Evolutionary conservation across 2,797 vertebrate species (phyloP), one percentile per base, ranked within the genome.

Genomic region (Rhodeus uyekii): DNA sequence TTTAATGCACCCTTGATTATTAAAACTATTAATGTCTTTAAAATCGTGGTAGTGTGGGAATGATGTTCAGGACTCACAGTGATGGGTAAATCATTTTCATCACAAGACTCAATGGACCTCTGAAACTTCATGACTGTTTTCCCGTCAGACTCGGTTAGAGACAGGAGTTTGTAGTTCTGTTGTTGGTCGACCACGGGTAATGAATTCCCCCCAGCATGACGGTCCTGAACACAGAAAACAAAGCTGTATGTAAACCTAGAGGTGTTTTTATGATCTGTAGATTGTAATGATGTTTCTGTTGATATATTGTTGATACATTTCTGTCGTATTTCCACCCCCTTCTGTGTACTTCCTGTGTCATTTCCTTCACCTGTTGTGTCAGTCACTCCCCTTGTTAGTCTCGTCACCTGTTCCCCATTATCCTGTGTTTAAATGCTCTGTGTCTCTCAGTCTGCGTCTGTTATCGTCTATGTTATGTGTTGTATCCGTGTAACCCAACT

Each of bases 111-210:
- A 68, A 95, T 90, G n/a, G 91, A 39, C 44, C 90, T 85, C 83
- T 88, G 82, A 80, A 97, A 94, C 4, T 87, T 91, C 91, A 96
- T 89, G 10, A 86, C 90, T 4, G 95, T 96, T 42, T 94, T 93
- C 32, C 90, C 87, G 0, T 92, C 77, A 0, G 86, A 90, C 89
- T 96, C 94, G 0, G 0, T 90, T 19, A 95, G 46, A 18, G 89
- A 92, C 12, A 95, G 88, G 1, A 96, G 91, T 24, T 90, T 89
- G 76, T 95, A 96, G 76, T 92, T 93, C 91, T 97, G 96, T 61
- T 92, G 83, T 0, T 84, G 6, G 0, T 96, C 95, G 84, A 90
- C 81, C 19, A 87, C 2, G 5, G 95, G 91, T 13, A 89, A 90
- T 74, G 58, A 2, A 0, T 93, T 87, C 4, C 90, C 92, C 3